A percentile compares a stretch with the other conserved stretches of the same genome.
Evolutionary conservation across 2,888 invertebrate species (phyloP).

Genomic region (Ormia ochracea): DNA sequence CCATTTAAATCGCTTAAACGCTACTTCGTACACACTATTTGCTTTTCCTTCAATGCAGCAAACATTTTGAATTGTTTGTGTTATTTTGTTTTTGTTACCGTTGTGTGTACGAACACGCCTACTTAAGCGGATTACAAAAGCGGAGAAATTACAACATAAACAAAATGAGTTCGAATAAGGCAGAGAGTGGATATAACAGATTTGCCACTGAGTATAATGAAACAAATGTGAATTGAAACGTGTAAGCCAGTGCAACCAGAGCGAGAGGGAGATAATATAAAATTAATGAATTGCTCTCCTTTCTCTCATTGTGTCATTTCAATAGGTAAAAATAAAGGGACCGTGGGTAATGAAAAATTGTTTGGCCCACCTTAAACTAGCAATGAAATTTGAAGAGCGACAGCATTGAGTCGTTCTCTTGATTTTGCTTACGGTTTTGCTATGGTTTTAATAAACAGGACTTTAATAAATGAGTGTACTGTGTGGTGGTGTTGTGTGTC

Average conservation of each 20-base stretch:
- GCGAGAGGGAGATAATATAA: slow-evolving; percentile 6
- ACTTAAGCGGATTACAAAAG: not conserved
- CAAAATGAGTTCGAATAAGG: slow-evolving; percentile 17
- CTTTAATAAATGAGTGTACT: slow-evolving; percentile 40
- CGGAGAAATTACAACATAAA: not conserved
- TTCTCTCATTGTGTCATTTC: slow-evolving; percentile 26
- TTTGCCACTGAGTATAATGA: slow-evolving; percentile 41
- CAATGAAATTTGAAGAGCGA: not conserved
- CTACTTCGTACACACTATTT: slow-evolving; percentile 21
- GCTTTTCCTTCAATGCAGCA: not conserved
- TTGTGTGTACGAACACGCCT: slow-evolving; percentile 20
- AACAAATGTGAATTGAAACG: slow-evolving; percentile 55
- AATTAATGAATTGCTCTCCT: not conserved
- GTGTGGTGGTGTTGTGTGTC: not conserved
- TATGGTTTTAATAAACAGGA: slow-evolving; percentile 38
- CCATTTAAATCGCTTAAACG: too few relatives aligned
- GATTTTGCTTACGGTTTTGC: not conserved
- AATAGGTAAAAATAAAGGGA: slow-evolving; percentile 4
- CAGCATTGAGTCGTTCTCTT: slow-evolving; percentile 14
- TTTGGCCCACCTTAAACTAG: not conserved
- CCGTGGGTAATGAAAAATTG: not conserved
- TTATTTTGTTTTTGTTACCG: not conserved
- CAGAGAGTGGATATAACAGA: not conserved
- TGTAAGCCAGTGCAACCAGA: not conserved
- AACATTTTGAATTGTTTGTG: not conserved